These are phyloP conservation scores for Silvanus unidentatus DNA, from an alignment of 2,888 invertebrate species.

Conservation along the genomic window DNA sequence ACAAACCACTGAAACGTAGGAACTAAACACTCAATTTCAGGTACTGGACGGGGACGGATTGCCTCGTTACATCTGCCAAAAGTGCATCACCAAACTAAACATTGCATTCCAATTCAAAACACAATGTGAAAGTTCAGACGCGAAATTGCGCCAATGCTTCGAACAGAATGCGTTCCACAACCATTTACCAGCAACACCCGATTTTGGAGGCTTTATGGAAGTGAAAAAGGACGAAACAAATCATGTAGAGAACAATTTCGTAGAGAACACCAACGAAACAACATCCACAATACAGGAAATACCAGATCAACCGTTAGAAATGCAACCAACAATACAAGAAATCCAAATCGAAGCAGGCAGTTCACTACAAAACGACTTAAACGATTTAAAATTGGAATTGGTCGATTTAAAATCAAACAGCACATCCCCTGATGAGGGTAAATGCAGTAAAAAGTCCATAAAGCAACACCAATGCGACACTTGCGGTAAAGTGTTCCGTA, in stretches of 20 bases:
- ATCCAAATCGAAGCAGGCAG: conserved; percentile 27
- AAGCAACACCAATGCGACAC: conserved; percentile 44
- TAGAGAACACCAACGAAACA: background rate
- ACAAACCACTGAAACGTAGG: background rate
- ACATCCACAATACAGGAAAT: background rate
- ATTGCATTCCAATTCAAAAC: conserved; percentile 45
- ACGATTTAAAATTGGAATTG: conserved; percentile 35
- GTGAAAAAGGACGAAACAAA: conserved; percentile 31
- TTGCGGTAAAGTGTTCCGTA: conserved; percentile 44
- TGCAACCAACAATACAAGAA: conserved; percentile 20
- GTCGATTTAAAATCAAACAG: conserved; percentile 29
- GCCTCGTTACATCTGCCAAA: conserved; percentile 43
- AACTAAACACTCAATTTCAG: conserved; percentile 22
- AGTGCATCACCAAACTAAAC: conserved; percentile 43
- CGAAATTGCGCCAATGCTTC: conserved; percentile 42
- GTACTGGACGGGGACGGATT: conserved; percentile 43
- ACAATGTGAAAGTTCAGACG: conserved; percentile 44
- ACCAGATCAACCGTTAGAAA: background rate
- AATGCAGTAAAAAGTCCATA: conserved; percentile 25
- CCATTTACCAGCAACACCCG: conserved; percentile 32
- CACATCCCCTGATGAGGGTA: conserved; percentile 11
- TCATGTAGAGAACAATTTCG: background rate
- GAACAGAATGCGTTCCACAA: conserved; percentile 29
- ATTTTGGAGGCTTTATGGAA: conserved; percentile 37
- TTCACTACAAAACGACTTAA: conserved; percentile 24